Percentiles rank a stretch among this genome's conserved stretches.
Evolutionary conservation across 2,113 vertebrate genomes (phyloP).

Genomic region (Stictonetta naevosa): DNA sequence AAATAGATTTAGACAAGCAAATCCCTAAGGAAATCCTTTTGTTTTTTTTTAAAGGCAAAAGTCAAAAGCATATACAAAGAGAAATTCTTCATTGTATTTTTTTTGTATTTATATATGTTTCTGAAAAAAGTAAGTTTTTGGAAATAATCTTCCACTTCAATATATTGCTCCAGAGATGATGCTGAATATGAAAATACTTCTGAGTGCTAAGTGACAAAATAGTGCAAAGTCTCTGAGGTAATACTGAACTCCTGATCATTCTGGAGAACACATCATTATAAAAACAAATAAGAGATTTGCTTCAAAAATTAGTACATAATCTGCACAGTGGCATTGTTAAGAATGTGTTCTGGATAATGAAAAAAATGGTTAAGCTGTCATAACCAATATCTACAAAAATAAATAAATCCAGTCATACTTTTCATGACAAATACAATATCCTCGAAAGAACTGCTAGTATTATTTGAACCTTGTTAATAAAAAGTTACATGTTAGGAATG

Average conservation of each 20-base stretch:
- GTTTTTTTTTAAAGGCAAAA: constrained; percentile 45
- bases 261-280: not conserved
- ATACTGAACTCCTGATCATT: not conserved
- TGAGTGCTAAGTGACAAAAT: not conserved
- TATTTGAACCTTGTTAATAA: constrained; percentile 20
- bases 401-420: not conserved
- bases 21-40: constrained; percentile 51
- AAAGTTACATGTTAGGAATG: constrained; percentile 20
- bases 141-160: not conserved
- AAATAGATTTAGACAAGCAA: constrained; percentile 72
- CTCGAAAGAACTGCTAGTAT: not conserved
- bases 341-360: not conserved
- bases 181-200: not conserved
- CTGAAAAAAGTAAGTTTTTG: not conserved
- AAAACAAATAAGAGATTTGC: not conserved
- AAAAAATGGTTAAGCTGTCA: not conserved
- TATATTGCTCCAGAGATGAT: not conserved
- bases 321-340: not conserved
- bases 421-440: not conserved
- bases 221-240: not conserved
- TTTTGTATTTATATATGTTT: not conserved
- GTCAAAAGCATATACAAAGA: constrained; percentile 11
- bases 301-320: not conserved
- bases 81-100: not conserved
- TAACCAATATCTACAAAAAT: not conserved